A percentile compares a stretch with the other conserved stretches of the same genome.
These are phyloP conservation scores for Diadema setosum DNA, from an alignment of 35 echinoderm and acorn worm genomes.

Conservation along the genomic window DNA sequence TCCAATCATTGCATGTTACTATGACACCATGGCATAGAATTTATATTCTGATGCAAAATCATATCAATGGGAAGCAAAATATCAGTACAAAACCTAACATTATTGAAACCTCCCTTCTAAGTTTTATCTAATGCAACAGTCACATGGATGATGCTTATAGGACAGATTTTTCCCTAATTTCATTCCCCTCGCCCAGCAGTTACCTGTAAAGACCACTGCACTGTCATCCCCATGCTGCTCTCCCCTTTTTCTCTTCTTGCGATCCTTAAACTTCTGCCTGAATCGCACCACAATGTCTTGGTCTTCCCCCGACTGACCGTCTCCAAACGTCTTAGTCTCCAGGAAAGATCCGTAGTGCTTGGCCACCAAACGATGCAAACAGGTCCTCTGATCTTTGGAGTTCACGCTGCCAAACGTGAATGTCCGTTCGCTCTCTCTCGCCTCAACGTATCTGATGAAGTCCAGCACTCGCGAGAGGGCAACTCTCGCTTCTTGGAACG, in stretches of 20 bases:
- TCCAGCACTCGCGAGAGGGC: background rate
- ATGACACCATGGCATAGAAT: too few relatives aligned
- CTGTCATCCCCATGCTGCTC: background rate
- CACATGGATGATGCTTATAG: background rate
- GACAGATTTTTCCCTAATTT: background rate
- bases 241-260: slow-evolving; percentile 36
- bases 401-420: background rate
- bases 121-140: too few relatives aligned
- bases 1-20: too few relatives aligned
- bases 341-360: slow-evolving; percentile 76
- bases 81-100: too few relatives aligned
- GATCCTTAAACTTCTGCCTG: background rate
- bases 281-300: slow-evolving; percentile 33
- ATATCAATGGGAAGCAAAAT: too few relatives aligned
- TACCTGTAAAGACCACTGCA: background rate
- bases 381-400: slow-evolving; percentile 51
- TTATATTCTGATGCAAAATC: too few relatives aligned
- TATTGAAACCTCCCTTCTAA: too few relatives aligned
- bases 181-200: background rate
- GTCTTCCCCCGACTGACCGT: background rate
- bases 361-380: slow-evolving; percentile 57
- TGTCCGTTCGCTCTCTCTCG: background rate
- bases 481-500: slow-evolving; percentile 29
- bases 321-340: slow-evolving; percentile 76
- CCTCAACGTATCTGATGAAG: slow-evolving; percentile 37